phyloP scores from a whole-genome alignment of 2,888 invertebrate species.

The Himalopsyche japonica region DNA sequence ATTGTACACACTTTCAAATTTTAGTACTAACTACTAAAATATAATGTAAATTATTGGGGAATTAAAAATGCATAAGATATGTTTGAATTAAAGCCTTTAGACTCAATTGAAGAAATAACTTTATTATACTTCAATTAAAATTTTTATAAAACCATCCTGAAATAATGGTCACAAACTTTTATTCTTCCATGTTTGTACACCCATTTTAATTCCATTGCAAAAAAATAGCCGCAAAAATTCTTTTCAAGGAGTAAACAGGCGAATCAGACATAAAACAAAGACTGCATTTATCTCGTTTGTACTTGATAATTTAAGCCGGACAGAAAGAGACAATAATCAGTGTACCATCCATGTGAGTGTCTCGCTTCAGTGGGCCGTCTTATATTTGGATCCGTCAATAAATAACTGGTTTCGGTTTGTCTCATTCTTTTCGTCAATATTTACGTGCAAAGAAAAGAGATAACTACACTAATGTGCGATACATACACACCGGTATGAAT shows the following conservation, averaged over 20 bases:
- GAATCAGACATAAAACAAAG: not conserved
- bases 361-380: slow-evolving; percentile 10
- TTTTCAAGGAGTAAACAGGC: not conserved
- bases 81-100: too few relatives aligned
- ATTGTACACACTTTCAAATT: too few relatives aligned
- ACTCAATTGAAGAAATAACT: too few relatives aligned
- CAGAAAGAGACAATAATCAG: slow-evolving; percentile 6
- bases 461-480: not conserved
- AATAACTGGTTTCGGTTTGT: slow-evolving; percentile 12
- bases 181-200: not conserved
- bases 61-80: too few relatives aligned
- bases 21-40: too few relatives aligned
- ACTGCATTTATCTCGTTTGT: slow-evolving; percentile 6
- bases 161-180: not conserved
- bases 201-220: not conserved
- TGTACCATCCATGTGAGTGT: slow-evolving; percentile 2
- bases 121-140: too few relatives aligned
- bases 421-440: slow-evolving; percentile 4
- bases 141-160: too few relatives aligned
- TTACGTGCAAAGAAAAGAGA: slow-evolving; percentile 2
- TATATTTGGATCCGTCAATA: slow-evolving; percentile 15
- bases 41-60: too few relatives aligned
- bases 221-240: not conserved
- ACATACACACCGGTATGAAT: not conserved
- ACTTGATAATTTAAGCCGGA: not conserved